Evolutionary conservation across 2,797 vertebrate species (phyloP), one percentile per base, ranked within the genome.

Genomic region (Galago senegalensis): DNA sequence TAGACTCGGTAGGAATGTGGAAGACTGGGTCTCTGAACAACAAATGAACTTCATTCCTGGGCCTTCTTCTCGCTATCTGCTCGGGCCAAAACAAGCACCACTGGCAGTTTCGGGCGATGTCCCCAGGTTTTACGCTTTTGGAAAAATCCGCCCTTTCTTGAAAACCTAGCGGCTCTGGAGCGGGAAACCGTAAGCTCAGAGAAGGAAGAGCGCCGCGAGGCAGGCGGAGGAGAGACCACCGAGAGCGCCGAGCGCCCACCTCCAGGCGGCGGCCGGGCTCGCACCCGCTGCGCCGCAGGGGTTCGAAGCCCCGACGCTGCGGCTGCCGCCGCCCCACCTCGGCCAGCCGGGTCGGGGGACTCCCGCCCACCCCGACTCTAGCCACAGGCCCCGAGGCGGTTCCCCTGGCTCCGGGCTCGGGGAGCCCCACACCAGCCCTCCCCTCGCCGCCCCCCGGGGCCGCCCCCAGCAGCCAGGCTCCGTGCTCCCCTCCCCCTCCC

Each of bases 1-100:
- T 6, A 18, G 21, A 65, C 23, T 46, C 1, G 12, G 4, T 1
- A 7, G 67, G 53, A 31, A 5, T 0, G 16, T 0, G 20, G 11
- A 43, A 69, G 18, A 27, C 27, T 49, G 31, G 60, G 67, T 21
- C 77, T 31, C 49, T 0, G 16, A 8, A 46, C 13, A 67, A 13
- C 8, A 5, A 17, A 46, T 0, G 56, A 29, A 70, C 61, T 67
- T 86, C 53, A 20, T 6, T 60, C 37, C 37, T 3, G 3, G 6
- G 9, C 29, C 37, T 79, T 72, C 1, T 37, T 18, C 80, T 93
- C 82, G 16, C n/a, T 2, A 1, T 5, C 27, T 4, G 53, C 56
- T 40, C 16, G n/a, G 40, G 13, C 0, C 12, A 81, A 67, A 84
- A 34, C 0, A 6, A 80, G 37, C 25, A n/a, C 60, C 85, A 6